A percentile compares a stretch with the other conserved stretches of the same genome.
phyloP scores from a whole-genome alignment of 2,797 vertebrate species.

The Agapornis canus region DNA sequence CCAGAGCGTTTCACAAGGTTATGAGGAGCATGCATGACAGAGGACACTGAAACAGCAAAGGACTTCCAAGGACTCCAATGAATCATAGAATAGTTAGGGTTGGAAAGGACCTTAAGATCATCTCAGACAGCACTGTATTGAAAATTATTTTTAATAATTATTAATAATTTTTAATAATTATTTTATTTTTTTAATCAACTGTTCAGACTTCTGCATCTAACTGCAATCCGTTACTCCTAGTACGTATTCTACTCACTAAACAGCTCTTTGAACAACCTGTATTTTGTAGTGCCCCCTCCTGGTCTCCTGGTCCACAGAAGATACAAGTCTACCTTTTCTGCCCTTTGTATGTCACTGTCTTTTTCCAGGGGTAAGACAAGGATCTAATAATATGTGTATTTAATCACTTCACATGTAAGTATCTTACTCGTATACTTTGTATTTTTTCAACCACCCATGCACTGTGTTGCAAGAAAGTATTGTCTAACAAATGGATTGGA shows the following conservation, averaged over 20 bases:
- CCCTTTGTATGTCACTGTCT: neutral
- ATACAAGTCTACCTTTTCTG: neutral
- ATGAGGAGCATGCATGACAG: neutral
- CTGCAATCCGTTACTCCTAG: neutral
- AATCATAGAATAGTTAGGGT: too few relatives aligned
- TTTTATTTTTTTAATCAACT: neutral
- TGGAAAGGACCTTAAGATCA: too few relatives aligned
- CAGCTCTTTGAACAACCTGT: neutral
- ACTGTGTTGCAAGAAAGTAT: neutral
- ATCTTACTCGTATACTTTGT: neutral
- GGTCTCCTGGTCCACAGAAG: neutral
- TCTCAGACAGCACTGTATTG: neutral
- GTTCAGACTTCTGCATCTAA: neutral
- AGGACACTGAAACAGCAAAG: neutral
- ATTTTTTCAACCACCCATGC: neutral
- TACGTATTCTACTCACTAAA: neutral
- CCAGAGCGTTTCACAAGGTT: conserved; percentile 18
- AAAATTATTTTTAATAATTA: neutral
- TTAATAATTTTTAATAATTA: too few relatives aligned
- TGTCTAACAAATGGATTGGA: neutral
- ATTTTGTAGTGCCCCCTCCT: neutral
- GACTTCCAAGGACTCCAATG: neutral
- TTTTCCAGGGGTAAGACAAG: neutral
- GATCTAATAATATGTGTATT: neutral
- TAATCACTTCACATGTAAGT: neutral